Evolutionary conservation across 2,888 invertebrate species (phyloP), one percentile per base, ranked within the genome.

Genomic region (Tanypteryx hageni): DNA sequence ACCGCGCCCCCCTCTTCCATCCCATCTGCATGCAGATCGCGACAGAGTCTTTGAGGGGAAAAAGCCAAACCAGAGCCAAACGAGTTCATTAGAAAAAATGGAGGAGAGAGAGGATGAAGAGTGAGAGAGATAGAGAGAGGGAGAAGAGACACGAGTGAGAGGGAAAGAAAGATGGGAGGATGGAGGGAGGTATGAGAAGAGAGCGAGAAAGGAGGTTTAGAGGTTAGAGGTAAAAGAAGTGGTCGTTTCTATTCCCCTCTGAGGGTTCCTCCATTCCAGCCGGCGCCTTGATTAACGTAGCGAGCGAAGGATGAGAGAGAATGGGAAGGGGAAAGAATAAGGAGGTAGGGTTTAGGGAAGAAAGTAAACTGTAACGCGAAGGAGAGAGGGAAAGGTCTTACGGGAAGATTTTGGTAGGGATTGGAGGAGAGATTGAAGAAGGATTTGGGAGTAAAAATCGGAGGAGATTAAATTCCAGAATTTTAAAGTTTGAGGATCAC

Each of bases 1-100:
- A 64, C 64, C 10, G 89, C 27, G 10, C 59, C 61, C 31, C n/a
- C 82, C 83, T n/a, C 83, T n/a, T n/a, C 1, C 61, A 89, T 44
- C n/a, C 64, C 89, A 89, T 89, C 89, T 89, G 89, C 89, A 89
- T 89, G 89, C 89, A 89, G 89, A 89, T 89, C 89, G 89, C 89
- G 89, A 56, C 89, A 11, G 56, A 57, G 89, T 68, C 89, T 89
- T 68, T 89, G 89, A 89, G 89, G 64, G 89, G 64, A 31, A 86
- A 86, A 86, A 86, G 86, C 86, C 31, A 86, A 89, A 89, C 89
- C 89, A 64, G 64, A 89, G 89, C 89, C 89, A 64, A 89, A 89
- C 89, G 89, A 89, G 89, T 89, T 89, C 89, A 89, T 89, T 89
- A 89, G 89, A 89, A 89, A 89, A 89, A 89, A 68, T 31, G 13